These are phyloP conservation scores for Drepana arcuata DNA, from an alignment of 1,140 invertebrate species.

Conservation along the genomic window DNA sequence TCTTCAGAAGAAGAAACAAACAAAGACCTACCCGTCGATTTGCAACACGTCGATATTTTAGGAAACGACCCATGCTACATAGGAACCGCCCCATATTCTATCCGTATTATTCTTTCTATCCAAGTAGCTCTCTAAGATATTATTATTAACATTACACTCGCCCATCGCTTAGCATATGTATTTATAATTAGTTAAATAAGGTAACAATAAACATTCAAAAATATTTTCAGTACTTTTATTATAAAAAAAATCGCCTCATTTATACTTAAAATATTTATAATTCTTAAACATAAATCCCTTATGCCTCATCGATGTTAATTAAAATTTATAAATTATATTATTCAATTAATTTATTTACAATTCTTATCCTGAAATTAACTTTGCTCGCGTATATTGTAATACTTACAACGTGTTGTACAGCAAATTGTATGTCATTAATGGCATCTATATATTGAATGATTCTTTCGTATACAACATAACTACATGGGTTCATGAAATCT, in stretches of 20 bases:
- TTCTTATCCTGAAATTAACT: conserved; percentile 16
- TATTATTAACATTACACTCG: conserved; percentile 22
- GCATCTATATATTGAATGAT: conserved; percentile 18
- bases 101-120: conserved; percentile 41
- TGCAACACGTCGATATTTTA: conserved; percentile 32
- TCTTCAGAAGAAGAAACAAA: conserved; percentile 33
- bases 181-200: conserved; percentile 3
- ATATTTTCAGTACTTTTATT: too few relatives aligned
- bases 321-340: too few relatives aligned
- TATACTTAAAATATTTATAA: conserved; percentile 37
- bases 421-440: conserved; percentile 28
- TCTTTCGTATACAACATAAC: conserved; percentile 6
- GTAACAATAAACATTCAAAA: too few relatives aligned
- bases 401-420: conserved; percentile 21
- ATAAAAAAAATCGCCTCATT: too few relatives aligned
- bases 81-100: conserved; percentile 29
- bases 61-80: conserved; percentile 28
- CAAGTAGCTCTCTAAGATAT: conserved; percentile 50
- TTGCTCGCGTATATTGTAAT: conserved; percentile 8
- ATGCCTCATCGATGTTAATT: too few relatives aligned
- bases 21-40: conserved; percentile 21
- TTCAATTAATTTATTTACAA: conserved; percentile 37
- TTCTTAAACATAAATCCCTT: conserved; percentile 30
- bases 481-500: conserved; percentile 4
- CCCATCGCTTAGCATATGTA: conserved; percentile 7